A percentile compares a stretch with the other conserved stretches of the same genome.
phyloP scores from a whole-genome alignment of 2,113 vertebrate species.

The Tragelaphus scriptus region DNA sequence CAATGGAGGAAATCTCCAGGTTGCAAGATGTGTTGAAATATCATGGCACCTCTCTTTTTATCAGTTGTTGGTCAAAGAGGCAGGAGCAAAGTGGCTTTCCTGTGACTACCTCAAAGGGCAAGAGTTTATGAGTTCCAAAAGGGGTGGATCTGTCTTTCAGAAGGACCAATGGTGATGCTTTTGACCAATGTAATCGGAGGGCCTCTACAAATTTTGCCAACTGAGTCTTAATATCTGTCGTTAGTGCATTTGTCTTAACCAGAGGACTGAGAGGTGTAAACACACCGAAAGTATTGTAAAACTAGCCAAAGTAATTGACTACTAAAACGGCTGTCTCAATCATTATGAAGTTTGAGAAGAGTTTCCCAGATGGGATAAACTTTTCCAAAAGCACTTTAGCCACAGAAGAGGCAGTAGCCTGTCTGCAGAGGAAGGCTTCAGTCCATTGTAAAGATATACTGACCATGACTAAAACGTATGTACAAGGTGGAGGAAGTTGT shows the following conservation, averaged over 20 bases:
- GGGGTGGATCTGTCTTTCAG: neutral
- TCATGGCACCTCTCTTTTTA: neutral
- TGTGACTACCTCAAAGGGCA: neutral
- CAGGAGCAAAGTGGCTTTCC: neutral
- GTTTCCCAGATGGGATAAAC: no score
- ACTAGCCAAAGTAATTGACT: no score
- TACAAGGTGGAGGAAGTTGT: neutral
- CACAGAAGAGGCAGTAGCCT: neutral
- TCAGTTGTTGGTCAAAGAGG: neutral
- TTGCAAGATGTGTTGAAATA: neutral
- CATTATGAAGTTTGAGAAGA: no score
- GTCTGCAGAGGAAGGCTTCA: neutral
- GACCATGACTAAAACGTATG: neutral
- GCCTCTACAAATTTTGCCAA: no score
- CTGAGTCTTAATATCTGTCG: no score
- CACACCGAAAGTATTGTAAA: no score
- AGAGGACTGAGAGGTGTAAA: no score
- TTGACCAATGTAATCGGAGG: neutral
- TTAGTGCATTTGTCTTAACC: no score
- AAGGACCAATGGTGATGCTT: neutral
- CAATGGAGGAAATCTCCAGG: neutral
- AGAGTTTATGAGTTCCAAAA: neutral
- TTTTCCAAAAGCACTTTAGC: neutral
- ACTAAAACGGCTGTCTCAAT: no score
- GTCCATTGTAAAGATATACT: neutral